Base-by-base conservation (phyloP, 2,888 invertebrate genomes). In the Tetranychus piercei region DNA sequence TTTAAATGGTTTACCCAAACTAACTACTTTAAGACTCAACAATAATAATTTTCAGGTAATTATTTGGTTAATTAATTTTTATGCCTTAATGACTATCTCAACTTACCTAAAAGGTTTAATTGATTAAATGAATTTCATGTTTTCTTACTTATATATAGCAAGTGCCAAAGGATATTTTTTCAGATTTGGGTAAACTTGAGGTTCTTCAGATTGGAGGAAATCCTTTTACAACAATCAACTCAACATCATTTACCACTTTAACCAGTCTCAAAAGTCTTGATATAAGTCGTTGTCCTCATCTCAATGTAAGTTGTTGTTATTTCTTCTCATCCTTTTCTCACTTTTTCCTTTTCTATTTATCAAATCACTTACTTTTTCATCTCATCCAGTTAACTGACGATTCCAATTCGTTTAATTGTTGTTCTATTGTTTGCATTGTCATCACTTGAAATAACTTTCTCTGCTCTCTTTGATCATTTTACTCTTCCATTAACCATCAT, bases 241-340 rank as follows among this genome's bases (percentile, higher is more conserved):
- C 71, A 45, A 71, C 44, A 44, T 20, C 71, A n/a, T 71, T 71
- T 44, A 71, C 43, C 45, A 23, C 71, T 23, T 71, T 71, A 44
- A 71, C 71, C 71, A 71, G 45, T 20, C 34, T 71, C 22, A 71
- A 71, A 71, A 71, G 43, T 15, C 45, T 71, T 20, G 44, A 71
- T 34, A 71, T 71, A n/a, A 71, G 71, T 71, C 44, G 34, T n/a
- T 71, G 71, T 71, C 71, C 71, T 23, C 45, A 44, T 71, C 71
- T 71, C 34, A 71, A 43, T 23, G 71, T 71, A 71, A 71, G 71
- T 71, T 44, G 43, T 20, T 71, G 20, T 45, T 44, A n/a, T 71
- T n/a, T 34, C 20, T 44, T 20, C 11, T 45, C 44, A 18, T n/a
- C 22, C 11, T n/a, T n/a, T 45, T 20, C 69, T 23, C 22, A 11